Percentiles rank a stretch among this genome's conserved stretches.
These are phyloP conservation scores for Calliscelio sp. DNA, from an alignment of 2,888 invertebrate species.

Conservation along the genomic window DNA sequence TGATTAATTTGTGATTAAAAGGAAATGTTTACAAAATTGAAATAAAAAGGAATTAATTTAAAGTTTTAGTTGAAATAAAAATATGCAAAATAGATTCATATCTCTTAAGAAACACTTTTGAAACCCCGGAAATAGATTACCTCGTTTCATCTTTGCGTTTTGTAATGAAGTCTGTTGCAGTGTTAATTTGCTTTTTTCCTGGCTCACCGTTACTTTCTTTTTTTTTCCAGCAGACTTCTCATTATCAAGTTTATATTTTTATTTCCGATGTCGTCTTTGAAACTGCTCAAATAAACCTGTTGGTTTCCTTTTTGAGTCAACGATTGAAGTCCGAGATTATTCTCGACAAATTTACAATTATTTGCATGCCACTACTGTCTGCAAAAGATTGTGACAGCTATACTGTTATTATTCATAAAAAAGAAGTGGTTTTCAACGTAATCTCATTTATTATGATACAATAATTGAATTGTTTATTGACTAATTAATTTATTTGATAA, in stretches of 20 bases:
- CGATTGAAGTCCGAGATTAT: neutral
- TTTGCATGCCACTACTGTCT: too few species aligned
- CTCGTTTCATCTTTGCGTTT: conserved; percentile 1
- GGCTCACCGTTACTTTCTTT: neutral
- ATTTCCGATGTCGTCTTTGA: neutral
- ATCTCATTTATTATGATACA: too few species aligned
- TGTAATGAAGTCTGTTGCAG: neutral
- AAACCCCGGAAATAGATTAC: conserved; percentile 6
- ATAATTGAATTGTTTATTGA: too few species aligned
- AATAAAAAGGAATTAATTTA: too few species aligned
- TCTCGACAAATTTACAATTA: neutral
- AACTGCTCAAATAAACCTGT: neutral
- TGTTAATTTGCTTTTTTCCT: conserved; percentile 17
- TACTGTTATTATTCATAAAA: too few species aligned
- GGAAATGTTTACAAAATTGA: neutral
- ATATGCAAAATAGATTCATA: too few species aligned
- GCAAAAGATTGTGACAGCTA: too few species aligned
- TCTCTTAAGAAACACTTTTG: neutral
- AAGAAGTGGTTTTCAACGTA: too few species aligned
- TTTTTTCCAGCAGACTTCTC: conserved; percentile 6
- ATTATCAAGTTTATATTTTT: conserved; percentile 26
- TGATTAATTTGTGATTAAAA: neutral
- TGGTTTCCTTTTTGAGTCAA: neutral
- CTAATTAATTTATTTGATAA: too few species aligned
- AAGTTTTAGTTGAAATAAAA: too few species aligned